Base-by-base conservation (phyloP, 1,140 invertebrate genomes). In the Polyergus mexicanus region DNA sequence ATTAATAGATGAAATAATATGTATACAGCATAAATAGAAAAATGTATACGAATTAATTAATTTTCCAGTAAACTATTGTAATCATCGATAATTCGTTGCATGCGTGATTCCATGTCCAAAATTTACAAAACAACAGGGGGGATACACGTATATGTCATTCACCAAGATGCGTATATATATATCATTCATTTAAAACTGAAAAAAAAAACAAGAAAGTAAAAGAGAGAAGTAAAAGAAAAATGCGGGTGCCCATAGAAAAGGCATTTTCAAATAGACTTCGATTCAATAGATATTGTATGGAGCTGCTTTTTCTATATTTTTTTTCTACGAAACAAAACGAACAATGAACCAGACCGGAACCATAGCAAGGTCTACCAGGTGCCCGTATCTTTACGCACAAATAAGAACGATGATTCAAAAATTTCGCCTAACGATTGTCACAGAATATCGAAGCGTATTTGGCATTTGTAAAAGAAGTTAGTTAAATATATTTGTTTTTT, bases 261-360 rank as follows among this genome's bases (percentile, higher is more conserved):
- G 41, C 7, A 19, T 1, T 25, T 60, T 74, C 25, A 7, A 32
- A 11, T 47, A 47, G 44, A 13, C n/a, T 56, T 56, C 28, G 10
- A 86, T 92, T 84, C 90, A 91, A 92, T 93, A 91, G 91, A 88
- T 89, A 92, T 92, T 88, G 87, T 88, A 91, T 85, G 71, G 86
- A 86, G 25, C 51, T 76, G 28, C 58, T 87, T 92, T 91, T 92
- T 89, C 86, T 54, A 35, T 11, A 8, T 68, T 75, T 74, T 77
- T 77, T 65, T 65, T 10, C 25, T 7, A 1, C 80, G 65, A 87
- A 86, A 41, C 75, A 62, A 69, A 77, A 75, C 90, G 87, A 90
- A 92, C 91, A 94, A 93, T 90, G 75, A 87, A 83, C 60, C 89
- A 77, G 84, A 81, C 91, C 92, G 93, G 93, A 93, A 88, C 88